Conservation (phyloP, 2,888 invertebrate genomes). For the Molorchus minor region DNA sequence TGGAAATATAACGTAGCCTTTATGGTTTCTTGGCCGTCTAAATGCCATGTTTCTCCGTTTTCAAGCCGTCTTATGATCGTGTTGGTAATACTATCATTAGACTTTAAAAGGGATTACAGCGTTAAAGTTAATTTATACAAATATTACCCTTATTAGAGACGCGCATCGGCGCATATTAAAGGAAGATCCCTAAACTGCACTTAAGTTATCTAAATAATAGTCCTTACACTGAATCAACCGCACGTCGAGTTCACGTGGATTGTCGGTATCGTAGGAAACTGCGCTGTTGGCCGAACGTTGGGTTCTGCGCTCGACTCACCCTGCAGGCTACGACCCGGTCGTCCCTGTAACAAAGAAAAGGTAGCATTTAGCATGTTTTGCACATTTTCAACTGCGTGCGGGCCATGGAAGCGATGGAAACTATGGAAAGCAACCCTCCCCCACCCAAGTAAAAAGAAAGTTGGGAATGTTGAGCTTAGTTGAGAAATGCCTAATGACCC, state of each 20-base stretch:
- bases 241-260: constrained; percentile 47
- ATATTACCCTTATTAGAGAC: constrained; percentile 17
- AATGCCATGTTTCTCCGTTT: constrained; percentile 7
- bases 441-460: no score
- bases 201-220: constrained; percentile 35
- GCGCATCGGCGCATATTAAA: constrained; percentile 27
- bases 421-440: no score
- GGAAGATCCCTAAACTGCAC: constrained; percentile 45
- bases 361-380: not conserved
- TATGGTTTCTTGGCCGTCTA: constrained; percentile 4
- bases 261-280: constrained; percentile 51
- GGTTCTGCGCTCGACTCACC: constrained; percentile 65
- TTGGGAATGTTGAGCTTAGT: no score
- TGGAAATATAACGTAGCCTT: not conserved
- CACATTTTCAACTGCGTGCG: no score
- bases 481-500: no score
- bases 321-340: constrained; percentile 71
- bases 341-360: constrained; percentile 60
- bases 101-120: constrained; percentile 7
- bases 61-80: constrained; percentile 4
- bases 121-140: constrained; percentile 21
- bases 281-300: constrained; percentile 59
- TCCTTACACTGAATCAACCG: constrained; percentile 46
- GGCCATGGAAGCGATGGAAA: no score
- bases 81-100: constrained; percentile 12